Conservation (phyloP, 2,888 invertebrate genomes). For the Corythucha ciliata region DNA sequence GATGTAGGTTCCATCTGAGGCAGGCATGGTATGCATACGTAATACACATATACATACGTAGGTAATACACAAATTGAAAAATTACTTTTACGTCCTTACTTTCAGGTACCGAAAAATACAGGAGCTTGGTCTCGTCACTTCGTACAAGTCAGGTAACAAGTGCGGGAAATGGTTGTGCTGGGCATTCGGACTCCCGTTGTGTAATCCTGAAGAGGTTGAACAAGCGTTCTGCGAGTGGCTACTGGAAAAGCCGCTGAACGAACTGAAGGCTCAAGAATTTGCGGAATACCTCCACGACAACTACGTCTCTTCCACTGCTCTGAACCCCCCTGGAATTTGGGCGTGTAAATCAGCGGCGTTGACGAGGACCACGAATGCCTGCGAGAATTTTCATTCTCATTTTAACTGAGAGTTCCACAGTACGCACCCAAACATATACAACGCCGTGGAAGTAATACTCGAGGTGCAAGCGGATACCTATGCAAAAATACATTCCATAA, state of each 20-base stretch:
- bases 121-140: constrained; percentile 7
- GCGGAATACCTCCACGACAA: constrained; percentile 4
- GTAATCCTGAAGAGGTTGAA: not conserved
- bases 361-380: not conserved
- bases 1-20: too few relatives aligned
- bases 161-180: not conserved
- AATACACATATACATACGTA: too few relatives aligned
- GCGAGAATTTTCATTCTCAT: not conserved
- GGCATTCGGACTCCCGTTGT: not conserved
- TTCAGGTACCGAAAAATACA: constrained; percentile 12
- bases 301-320: not conserved
- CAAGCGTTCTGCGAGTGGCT: constrained; percentile 5
- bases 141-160: not conserved
- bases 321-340: not conserved
- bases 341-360: not conserved
- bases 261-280: not conserved
- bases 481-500: too few relatives aligned
- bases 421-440: not conserved
- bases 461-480: too few relatives aligned
- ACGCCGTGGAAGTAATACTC: too few relatives aligned
- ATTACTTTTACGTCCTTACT: too few relatives aligned
- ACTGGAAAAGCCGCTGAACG: not conserved
- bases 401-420: not conserved
- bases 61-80: too few relatives aligned
- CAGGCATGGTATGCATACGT: too few relatives aligned